Evolutionary conservation across 2,888 invertebrate species (phyloP).

Genomic region (Drosophila imparisetae): DNA sequence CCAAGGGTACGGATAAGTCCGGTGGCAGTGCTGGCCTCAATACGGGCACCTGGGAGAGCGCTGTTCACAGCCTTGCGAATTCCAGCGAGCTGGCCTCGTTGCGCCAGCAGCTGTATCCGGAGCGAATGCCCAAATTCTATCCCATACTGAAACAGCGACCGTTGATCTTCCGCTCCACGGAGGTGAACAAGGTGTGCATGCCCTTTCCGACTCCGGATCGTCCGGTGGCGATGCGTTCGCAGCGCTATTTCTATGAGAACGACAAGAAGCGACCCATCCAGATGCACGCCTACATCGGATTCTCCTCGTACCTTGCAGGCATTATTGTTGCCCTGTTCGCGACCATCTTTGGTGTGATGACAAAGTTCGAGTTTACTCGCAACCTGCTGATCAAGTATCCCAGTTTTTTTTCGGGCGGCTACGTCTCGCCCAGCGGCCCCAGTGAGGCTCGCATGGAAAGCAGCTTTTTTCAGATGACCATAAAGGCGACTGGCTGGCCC

Average conservation of each 20-base stretch:
- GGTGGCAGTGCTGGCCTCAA: constrained; percentile 87
- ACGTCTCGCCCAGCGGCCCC: constrained; percentile 89
- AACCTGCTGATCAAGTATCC: constrained; percentile 89
- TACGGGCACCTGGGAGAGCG: constrained; percentile 95
- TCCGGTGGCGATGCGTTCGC: constrained; percentile 92
- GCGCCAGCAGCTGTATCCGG: constrained; percentile 89
- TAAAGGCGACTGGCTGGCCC: constrained; percentile 93
- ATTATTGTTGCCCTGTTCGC: constrained; percentile 86
- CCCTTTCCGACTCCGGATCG: constrained; percentile 94
- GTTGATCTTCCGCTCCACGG: constrained; percentile 85
- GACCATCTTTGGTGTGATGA: constrained; percentile 87
- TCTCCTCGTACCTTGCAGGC: constrained; percentile 86
- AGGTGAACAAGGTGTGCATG: constrained; percentile 87
- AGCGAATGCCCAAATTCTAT: constrained; percentile 87
- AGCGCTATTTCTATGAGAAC: constrained; percentile 89
- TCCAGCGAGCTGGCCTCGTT: constrained; percentile 87
- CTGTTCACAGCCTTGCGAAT: constrained; percentile 91
- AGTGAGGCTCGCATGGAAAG: constrained; percentile 87
- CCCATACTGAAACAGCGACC: constrained; percentile 87
- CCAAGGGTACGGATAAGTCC: constrained; percentile 68
- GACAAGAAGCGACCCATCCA: constrained; percentile 91
- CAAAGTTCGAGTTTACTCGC: constrained; percentile 88
- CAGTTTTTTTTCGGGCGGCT: constrained; percentile 89
- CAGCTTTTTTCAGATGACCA: constrained; percentile 88
- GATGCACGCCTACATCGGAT: constrained; percentile 90